Conservation (phyloP, 1,140 invertebrate species). For the Coenobita brevimanus region DNA sequence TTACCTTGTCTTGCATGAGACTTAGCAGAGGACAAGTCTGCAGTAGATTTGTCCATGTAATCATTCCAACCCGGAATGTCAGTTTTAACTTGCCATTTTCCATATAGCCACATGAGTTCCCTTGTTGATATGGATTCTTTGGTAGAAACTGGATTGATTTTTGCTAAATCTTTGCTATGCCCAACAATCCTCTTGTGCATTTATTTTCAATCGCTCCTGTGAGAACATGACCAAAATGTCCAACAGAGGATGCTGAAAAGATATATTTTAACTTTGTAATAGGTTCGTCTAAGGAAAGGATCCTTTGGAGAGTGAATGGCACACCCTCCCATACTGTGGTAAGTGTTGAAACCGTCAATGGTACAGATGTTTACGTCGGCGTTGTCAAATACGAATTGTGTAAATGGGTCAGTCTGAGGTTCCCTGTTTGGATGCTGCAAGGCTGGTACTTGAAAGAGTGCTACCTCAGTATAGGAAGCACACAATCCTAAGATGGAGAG, state of each 20-base stretch:
- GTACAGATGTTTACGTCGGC: too few relatives aligned
- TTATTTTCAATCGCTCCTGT: background rate
- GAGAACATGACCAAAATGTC: background rate
- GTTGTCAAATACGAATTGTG: too few relatives aligned
- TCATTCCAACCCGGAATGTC: slow-evolving; percentile 5
- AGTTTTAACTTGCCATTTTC: slow-evolving; percentile 10
- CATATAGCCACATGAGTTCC: slow-evolving; percentile 13
- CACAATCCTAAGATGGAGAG: too few relatives aligned
- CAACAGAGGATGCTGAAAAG: background rate
- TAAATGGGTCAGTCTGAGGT: background rate
- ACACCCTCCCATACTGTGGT: too few relatives aligned
- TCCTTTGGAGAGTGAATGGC: too few relatives aligned
- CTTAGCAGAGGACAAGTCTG: too few relatives aligned
- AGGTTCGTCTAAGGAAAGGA: background rate
- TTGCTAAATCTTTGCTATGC: background rate
- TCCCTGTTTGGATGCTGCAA: too few relatives aligned
- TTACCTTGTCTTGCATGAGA: too few relatives aligned
- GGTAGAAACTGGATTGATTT: background rate
- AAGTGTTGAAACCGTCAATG: too few relatives aligned
- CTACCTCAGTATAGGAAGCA: too few relatives aligned
- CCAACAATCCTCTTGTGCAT: background rate
- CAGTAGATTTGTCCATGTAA: too few relatives aligned
- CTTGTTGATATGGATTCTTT: slow-evolving; percentile 9
- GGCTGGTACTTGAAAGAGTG: too few relatives aligned
- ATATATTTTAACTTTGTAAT: background rate